phyloP scores from a whole-genome alignment of 2,888 invertebrate genomes.

The Mystacides longicornis region DNA sequence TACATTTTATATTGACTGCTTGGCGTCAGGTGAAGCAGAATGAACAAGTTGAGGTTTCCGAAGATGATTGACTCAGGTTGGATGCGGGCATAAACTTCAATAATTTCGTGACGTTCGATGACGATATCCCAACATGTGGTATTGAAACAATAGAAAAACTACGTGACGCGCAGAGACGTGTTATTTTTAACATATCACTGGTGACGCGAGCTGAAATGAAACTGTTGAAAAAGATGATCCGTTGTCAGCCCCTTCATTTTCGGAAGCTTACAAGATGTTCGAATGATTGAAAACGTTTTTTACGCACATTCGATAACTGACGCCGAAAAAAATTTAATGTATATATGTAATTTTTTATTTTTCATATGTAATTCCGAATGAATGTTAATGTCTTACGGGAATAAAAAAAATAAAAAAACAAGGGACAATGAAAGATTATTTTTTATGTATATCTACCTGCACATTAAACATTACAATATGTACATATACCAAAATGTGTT shows the following conservation, averaged over 20 bases:
- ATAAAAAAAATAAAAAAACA: background rate
- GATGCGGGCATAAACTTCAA: conserved; percentile 8
- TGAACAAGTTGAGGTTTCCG: conserved; percentile 12
- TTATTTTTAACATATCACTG: too few species aligned
- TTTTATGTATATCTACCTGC: background rate
- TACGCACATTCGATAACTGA: background rate
- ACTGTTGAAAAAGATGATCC: background rate
- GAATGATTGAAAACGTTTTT: background rate
- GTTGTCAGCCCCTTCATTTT: background rate
- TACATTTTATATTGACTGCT: conserved; percentile 20
- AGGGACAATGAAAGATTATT: background rate
- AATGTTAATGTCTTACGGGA: background rate
- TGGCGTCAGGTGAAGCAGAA: conserved; percentile 4
- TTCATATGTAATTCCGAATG: background rate
- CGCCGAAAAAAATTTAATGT: background rate
- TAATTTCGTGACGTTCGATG: conserved; percentile 10
- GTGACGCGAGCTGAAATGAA: too few species aligned
- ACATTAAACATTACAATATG: background rate
- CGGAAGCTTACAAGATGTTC: background rate
- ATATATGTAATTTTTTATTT: too few species aligned
- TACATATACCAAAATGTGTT: too few species aligned
- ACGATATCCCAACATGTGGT: conserved; percentile 14
- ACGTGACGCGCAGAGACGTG: too few species aligned
- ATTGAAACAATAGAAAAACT: conserved; percentile 12
- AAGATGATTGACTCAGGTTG: conserved; percentile 11